These are phyloP conservation scores for Dasypogon diadema DNA, from an alignment of 2,888 invertebrate species.

Conservation along the genomic window DNA sequence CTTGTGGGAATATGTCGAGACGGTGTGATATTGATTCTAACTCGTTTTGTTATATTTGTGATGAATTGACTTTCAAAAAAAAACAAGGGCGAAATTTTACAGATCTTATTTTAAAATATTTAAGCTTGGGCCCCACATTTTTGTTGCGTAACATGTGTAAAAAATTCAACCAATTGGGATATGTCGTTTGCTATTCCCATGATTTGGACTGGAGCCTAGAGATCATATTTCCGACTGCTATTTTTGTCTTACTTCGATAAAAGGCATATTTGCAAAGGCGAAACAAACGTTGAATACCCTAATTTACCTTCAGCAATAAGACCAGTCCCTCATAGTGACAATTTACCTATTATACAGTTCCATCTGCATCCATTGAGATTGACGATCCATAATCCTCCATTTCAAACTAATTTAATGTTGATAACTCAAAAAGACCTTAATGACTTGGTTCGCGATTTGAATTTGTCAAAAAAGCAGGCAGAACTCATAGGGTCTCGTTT, in stretches of 20 bases:
- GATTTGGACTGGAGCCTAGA: constrained; percentile 44
- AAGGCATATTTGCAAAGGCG: not conserved
- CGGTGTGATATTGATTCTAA: too few relatives aligned
- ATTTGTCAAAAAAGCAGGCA: constrained; percentile 49
- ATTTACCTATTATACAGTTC: constrained; percentile 37
- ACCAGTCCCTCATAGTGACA: constrained; percentile 39
- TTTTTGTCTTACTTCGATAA: constrained; percentile 44
- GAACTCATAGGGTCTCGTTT: constrained; percentile 43
- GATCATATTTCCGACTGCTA: constrained; percentile 48
- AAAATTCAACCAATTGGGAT: constrained; percentile 37
- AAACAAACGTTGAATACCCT: constrained; percentile 43
- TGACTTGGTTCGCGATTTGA: constrained; percentile 43
- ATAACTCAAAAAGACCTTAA: constrained; percentile 45
- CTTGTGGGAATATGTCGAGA: too few relatives aligned
- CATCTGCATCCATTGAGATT: constrained; percentile 16
- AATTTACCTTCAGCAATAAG: constrained; percentile 30
- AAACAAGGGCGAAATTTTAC: too few relatives aligned
- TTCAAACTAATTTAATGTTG: constrained; percentile 27
- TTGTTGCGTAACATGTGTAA: constrained; percentile 45
- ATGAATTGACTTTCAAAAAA: too few relatives aligned
- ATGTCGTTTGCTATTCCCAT: constrained; percentile 18
- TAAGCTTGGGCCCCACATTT: too few relatives aligned
- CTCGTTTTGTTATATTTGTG: too few relatives aligned
- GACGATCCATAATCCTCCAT: constrained; percentile 26
- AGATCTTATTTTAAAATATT: too few relatives aligned